These are phyloP conservation scores for Muricea muricata DNA, from an alignment of 92 coral and sea anemone genomes.

Conservation along the genomic window DNA sequence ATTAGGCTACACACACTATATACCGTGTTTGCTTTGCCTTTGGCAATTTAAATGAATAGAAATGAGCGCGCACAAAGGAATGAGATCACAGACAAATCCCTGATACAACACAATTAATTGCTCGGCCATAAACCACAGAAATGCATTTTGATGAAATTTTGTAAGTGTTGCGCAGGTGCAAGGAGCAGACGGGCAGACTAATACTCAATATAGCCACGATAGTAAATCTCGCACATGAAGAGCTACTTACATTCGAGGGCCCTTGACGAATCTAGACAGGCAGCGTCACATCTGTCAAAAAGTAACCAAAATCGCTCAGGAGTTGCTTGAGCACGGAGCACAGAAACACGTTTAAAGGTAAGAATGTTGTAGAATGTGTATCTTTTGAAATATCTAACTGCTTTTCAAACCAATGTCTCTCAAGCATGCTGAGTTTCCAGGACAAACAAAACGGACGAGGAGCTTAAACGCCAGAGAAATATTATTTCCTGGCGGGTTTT, in stretches of 20 bases:
- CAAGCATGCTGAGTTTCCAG: background rate
- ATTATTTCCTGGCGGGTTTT: background rate
- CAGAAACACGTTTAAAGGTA: background rate
- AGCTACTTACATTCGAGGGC: background rate
- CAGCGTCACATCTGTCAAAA: background rate
- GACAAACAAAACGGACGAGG: background rate
- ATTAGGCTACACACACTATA: constrained; percentile 9
- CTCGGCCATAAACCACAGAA: constrained; percentile 3
- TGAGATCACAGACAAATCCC: background rate
- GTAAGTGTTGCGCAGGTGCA: constrained; percentile 7
- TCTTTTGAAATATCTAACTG: background rate
- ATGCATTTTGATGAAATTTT: background rate
- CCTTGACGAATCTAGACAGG: background rate
- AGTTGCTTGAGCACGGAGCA: background rate
- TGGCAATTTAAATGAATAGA: constrained; percentile 22
- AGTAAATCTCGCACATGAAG: background rate
- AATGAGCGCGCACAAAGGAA: background rate
- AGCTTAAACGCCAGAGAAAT: background rate
- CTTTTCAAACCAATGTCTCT: background rate
- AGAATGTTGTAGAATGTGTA: background rate
- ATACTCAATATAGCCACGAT: background rate
- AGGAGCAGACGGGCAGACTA: background rate
- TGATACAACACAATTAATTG: constrained; percentile 16
- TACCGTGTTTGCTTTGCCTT: background rate
- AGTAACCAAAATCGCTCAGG: background rate